phyloP scores from a whole-genome alignment of 2,113 vertebrate genomes.

The Gnathonemus echidnorhynchus region DNA sequence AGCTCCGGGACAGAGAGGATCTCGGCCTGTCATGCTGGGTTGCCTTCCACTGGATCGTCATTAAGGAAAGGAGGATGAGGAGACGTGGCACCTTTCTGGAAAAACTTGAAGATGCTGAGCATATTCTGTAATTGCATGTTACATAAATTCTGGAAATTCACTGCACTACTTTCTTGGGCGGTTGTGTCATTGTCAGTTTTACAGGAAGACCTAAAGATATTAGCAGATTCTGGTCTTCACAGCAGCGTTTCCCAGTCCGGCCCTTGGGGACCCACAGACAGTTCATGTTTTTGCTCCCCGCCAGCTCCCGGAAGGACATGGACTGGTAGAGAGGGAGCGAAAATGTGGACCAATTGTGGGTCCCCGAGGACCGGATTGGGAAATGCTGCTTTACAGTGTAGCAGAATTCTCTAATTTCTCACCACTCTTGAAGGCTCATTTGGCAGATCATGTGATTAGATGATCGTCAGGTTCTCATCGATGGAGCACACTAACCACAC shows the following conservation, averaged over 20 bases:
- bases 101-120: background rate
- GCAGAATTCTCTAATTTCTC: background rate
- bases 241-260: background rate
- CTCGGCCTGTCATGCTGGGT: background rate
- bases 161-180: background rate
- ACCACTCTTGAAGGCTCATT: background rate
- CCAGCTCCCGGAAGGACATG: no score
- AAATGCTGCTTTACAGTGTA: background rate
- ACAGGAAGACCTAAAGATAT: background rate
- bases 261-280: no score
- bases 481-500: no score
- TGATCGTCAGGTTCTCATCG: no score
- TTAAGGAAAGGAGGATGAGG: background rate
- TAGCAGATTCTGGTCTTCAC: background rate
- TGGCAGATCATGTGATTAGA: background rate
- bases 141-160: background rate
- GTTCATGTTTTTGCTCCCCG: no score
- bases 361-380: no score
- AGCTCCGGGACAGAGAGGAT: background rate
- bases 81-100: background rate
- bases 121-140: background rate
- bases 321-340: no score
- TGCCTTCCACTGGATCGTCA: background rate
- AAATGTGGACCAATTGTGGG: no score
- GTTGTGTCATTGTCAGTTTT: background rate